A percentile compares a stretch with the other conserved stretches of the same genome.
Evolutionary conservation across 2,113 vertebrate species (phyloP).

Genomic region (Corynorhinus townsendii): DNA sequence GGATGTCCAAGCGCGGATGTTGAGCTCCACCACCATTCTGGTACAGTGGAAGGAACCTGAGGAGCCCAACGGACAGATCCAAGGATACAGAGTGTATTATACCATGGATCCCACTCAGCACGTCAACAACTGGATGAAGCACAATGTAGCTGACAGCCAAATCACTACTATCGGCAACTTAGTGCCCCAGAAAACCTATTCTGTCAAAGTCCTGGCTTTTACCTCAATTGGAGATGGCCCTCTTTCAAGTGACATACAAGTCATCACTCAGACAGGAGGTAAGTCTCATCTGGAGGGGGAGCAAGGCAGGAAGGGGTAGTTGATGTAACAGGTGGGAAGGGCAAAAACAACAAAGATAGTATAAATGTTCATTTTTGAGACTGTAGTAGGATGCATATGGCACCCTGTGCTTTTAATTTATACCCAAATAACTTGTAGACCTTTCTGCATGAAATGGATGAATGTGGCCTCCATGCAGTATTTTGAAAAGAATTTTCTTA

Average conservation of each 20-base stretch:
- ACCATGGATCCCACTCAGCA: slow-evolving; percentile 93
- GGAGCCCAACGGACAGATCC: slow-evolving; percentile 97
- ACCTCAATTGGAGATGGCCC: slow-evolving; percentile 98
- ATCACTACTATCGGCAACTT: slow-evolving; percentile 96
- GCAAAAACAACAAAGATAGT: neutral
- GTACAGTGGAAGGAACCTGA: slow-evolving; percentile 99
- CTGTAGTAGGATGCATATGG: neutral
- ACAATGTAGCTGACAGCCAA: slow-evolving; percentile 94
- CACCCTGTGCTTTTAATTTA: neutral
- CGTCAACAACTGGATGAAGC: slow-evolving; percentile 96
- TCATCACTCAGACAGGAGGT: slow-evolving; percentile 99
- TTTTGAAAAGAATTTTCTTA: neutral
- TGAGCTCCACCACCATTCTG: slow-evolving; percentile 96
- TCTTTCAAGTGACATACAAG: slow-evolving; percentile 96
- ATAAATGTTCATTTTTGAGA: neutral
- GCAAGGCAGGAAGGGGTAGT: neutral
- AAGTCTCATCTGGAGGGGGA: slow-evolving; percentile 52
- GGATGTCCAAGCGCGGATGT: slow-evolving; percentile 95
- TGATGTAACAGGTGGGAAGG: neutral
- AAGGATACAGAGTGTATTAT: slow-evolving; percentile 97
- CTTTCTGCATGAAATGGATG: neutral
- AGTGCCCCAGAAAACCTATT: slow-evolving; percentile 96
- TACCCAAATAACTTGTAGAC: neutral
- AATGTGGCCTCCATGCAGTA: neutral
- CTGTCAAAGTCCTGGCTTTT: slow-evolving; percentile 97